These are phyloP conservation scores for Rana temporaria DNA, from an alignment of 2,113 vertebrate species.

Conservation along the genomic window DNA sequence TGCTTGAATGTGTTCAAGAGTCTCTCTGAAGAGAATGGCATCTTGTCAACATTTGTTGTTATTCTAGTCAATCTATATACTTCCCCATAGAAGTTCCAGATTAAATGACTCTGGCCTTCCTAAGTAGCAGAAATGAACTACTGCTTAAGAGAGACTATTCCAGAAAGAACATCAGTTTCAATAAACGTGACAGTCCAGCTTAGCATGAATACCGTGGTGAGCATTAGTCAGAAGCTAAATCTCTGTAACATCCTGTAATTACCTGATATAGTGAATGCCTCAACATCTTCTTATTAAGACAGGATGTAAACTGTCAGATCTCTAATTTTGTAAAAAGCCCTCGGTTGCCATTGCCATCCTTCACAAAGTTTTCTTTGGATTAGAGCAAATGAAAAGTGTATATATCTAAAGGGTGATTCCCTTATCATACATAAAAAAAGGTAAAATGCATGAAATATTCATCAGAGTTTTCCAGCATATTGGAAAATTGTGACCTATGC, in stretches of 20 bases:
- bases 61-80: constrained; percentile 53
- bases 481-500: too few species aligned
- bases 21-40: constrained; percentile 1
- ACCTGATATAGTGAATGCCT: constrained; percentile 61
- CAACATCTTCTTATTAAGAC: neutral
- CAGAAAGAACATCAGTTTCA: constrained; percentile 65
- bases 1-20: neutral
- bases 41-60: constrained; percentile 56
- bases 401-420: too few species aligned
- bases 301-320: too few species aligned
- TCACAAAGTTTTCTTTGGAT: too few species aligned
- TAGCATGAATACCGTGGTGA: constrained; percentile 63
- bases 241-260: constrained; percentile 73
- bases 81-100: constrained; percentile 59
- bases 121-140: constrained; percentile 66
- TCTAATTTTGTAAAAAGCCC: too few species aligned
- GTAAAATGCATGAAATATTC: too few species aligned
- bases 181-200: constrained; percentile 65
- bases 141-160: constrained; percentile 53
- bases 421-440: too few species aligned
- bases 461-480: too few species aligned
- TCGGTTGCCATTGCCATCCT: too few species aligned
- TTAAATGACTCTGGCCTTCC: constrained; percentile 64
- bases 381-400: too few species aligned
- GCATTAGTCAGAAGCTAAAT: constrained; percentile 66